These are phyloP conservation scores for Liolophura sinensis DNA, from an alignment of 1,140 invertebrate genomes.

Conservation along the genomic window DNA sequence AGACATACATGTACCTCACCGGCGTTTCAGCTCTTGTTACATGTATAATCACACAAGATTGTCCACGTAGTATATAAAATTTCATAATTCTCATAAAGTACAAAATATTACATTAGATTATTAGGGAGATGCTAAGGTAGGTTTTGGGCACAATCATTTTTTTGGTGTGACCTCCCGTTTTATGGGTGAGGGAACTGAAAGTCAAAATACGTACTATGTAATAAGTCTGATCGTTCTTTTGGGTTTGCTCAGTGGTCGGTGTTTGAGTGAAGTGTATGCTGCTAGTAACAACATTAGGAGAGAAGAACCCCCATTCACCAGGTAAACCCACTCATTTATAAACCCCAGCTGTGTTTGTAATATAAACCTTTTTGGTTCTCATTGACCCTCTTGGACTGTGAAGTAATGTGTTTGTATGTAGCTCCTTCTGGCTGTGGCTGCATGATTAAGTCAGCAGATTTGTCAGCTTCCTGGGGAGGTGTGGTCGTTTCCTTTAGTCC, in stretches of 20 bases:
- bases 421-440: too few species aligned
- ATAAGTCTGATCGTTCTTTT: not conserved
- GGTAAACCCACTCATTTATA: slow-evolving; percentile 16
- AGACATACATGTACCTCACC: too few species aligned
- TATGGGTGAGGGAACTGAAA: not conserved
- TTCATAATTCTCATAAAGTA: slow-evolving; percentile 1
- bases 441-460: too few species aligned
- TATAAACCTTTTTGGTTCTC: too few species aligned
- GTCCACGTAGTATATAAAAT: too few species aligned
- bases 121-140: not conserved
- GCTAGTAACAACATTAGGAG: slow-evolving; percentile 49
- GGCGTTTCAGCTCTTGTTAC: too few species aligned
- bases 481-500: too few species aligned
- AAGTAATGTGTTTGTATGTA: too few species aligned
- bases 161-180: not conserved
- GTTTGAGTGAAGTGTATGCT: slow-evolving; percentile 47
- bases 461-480: too few species aligned
- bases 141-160: not conserved
- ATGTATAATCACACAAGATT: too few species aligned
- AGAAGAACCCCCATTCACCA: slow-evolving; percentile 43
- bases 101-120: not conserved
- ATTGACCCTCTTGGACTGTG: too few species aligned
- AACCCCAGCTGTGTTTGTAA: too few species aligned
- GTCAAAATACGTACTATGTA: not conserved
- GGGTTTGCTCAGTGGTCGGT: slow-evolving; percentile 41